Base-by-base conservation (phyloP, 1,140 invertebrate genomes). In the Tyrophagus putrescentiae region DNA sequence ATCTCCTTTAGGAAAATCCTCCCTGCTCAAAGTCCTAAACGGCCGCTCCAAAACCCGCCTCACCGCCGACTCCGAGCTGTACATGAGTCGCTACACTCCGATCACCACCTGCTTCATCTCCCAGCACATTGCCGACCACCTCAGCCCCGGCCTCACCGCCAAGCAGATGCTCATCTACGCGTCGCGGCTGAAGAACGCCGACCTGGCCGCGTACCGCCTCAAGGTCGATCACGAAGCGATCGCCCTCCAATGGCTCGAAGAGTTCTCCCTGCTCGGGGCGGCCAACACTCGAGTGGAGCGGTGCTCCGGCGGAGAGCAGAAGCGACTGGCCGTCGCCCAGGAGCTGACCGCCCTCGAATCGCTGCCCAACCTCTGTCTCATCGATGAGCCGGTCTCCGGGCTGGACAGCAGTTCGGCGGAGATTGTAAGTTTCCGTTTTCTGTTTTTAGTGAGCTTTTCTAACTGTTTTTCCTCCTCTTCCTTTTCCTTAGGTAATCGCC, bases 291-390 rank as follows among this genome's bases (percentile, higher is more conserved):
- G 82, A 62, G 82, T 87, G 3, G 79, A 79, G 39, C 82, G 82
- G 67, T 76, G 95, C 18, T 93, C 88, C 18, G 91, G 91, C 6
- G 92, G 92, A 0, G 89, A 96, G 73, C 77, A 85, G 57, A 95
- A 94, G 72, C 78, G 91, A 50, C 73, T 95, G 44, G 90, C 91
- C 1, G 91, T 96, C 65, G 90, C 90, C 18, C 73, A 93, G 57
- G 91, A 96, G 73, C 73, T 97, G 53, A 80, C 95, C 54, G 94
- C 90, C 71, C 5, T 21, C 5, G 9, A n/a, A 13, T 9, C 11
- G 28, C 95, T 95, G 75, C 92, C 92, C 11, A 88, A 89, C 45
- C 9, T 61, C n/a, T 33, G 53, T 13, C 36, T 29, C 23, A 31
- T 61, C 31, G 60, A 61, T 39, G 60, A 61, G 39, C 60, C 60